These are phyloP conservation scores for Eurois occulta DNA, from an alignment of 2,888 invertebrate species.

Conservation along the genomic window DNA sequence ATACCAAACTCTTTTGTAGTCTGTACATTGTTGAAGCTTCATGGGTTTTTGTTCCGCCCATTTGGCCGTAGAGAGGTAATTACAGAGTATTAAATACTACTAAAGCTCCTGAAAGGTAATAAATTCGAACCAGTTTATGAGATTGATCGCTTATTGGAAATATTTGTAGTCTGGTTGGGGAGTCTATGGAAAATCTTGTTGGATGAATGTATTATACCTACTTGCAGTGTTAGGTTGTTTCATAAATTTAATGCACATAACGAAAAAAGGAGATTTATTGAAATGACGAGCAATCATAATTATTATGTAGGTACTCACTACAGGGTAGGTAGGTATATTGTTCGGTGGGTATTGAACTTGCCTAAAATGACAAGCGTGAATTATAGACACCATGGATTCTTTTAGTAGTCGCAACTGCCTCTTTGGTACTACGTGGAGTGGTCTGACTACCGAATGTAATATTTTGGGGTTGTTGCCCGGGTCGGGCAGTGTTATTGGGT, in stretches of 20 bases:
- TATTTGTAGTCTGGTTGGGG: slow-evolving; percentile 23
- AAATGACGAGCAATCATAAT: neutral
- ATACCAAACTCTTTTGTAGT: slow-evolving; percentile 40
- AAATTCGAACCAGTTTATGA: slow-evolving; percentile 55
- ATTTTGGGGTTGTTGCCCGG: neutral
- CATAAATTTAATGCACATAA: neutral
- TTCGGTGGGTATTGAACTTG: neutral
- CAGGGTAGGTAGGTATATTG: neutral
- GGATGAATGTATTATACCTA: neutral
- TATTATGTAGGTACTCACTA: too few relatives aligned
- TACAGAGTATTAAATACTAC: slow-evolving; percentile 61
- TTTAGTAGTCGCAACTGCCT: neutral
- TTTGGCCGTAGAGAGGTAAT: slow-evolving; percentile 50
- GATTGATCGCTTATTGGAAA: slow-evolving; percentile 60
- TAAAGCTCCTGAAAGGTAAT: slow-evolving; percentile 63
- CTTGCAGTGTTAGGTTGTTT: neutral
- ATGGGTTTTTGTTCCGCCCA: slow-evolving; percentile 58
- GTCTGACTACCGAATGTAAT: neutral
- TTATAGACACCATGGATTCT: neutral
- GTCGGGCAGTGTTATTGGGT: too few relatives aligned
- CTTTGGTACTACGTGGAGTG: neutral
- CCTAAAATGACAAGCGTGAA: neutral
- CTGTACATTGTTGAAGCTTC: slow-evolving; percentile 57
- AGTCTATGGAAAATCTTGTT: slow-evolving; percentile 30
- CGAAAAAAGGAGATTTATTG: neutral